These are phyloP conservation scores for Oryzias javanicus DNA, from an alignment of 2,113 vertebrate species.

Conservation along the genomic window DNA sequence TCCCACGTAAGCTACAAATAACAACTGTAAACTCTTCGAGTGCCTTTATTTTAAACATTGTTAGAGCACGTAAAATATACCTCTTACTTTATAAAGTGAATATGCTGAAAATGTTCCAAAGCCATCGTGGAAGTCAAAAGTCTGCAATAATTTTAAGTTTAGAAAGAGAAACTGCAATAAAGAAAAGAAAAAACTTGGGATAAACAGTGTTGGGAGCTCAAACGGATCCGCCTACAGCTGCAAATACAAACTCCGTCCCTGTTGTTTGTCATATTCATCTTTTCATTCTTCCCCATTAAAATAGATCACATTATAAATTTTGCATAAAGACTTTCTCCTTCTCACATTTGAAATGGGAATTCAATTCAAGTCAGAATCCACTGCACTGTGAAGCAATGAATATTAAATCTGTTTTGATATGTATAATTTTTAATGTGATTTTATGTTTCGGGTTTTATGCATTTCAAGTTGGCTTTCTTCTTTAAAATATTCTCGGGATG, in stretches of 20 bases:
- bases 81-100: no score
- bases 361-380: conserved; percentile 27
- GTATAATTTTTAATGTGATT: conserved; percentile 15
- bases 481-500: conserved; percentile 12
- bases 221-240: conserved; percentile 48
- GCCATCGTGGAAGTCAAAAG: no score
- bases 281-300: conserved; percentile 53
- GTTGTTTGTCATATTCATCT: conserved; percentile 8
- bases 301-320: conserved; percentile 12
- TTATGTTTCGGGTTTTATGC: conserved; percentile 16
- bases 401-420: no score
- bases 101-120: no score
- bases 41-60: no score
- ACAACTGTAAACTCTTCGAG: no score
- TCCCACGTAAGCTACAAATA: no score
- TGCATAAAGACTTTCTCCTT: conserved; percentile 33
- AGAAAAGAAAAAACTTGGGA: no score
- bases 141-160: no score
- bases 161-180: no score
- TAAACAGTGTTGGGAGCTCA: no score
- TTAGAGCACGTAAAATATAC: no score
- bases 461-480: conserved; percentile 9
- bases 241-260: conserved; percentile 46
- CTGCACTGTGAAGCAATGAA: conserved; percentile 18
- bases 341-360: conserved; percentile 32